Evolutionary conservation across 2,888 invertebrate species (phyloP).

Genomic region (Heliconius sara): DNA sequence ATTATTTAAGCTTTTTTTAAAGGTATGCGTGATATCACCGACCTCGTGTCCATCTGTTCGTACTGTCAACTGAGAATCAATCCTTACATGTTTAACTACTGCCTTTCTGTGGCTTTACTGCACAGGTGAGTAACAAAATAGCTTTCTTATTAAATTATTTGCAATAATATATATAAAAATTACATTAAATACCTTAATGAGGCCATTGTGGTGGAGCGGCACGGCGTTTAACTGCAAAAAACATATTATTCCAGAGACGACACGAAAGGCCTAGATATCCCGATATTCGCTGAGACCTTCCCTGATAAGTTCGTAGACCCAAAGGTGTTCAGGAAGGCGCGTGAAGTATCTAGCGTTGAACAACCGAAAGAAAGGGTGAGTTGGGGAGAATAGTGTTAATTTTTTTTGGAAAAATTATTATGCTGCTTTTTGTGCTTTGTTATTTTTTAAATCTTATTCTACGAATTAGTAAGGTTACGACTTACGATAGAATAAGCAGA

Average conservation of each 20-base stretch:
- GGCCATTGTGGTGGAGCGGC: no score
- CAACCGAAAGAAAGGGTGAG: slow-evolving; percentile 85
- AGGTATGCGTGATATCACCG: slow-evolving; percentile 88
- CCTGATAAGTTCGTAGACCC: slow-evolving; percentile 93
- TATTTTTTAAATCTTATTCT: no score
- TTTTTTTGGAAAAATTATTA: no score
- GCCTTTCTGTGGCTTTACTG: slow-evolving; percentile 88
- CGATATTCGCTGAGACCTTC: slow-evolving; percentile 90
- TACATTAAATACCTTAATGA: no score
- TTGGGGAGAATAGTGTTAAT: neutral
- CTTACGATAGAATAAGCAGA: no score
- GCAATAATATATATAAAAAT: no score
- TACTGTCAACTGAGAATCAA: slow-evolving; percentile 89
- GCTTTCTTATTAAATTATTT: neutral
- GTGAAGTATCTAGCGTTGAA: slow-evolving; percentile 87
- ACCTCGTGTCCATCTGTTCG: slow-evolving; percentile 87
- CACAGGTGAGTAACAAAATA: slow-evolving; percentile 78
- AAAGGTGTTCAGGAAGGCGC: slow-evolving; percentile 87
- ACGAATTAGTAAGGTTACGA: no score
- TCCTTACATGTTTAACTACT: slow-evolving; percentile 90
- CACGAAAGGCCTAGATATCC: slow-evolving; percentile 87
- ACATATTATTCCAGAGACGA: slow-evolving; percentile 74
- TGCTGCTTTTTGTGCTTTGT: no score
- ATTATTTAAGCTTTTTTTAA: slow-evolving; percentile 36
- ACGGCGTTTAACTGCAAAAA: neutral